Percentiles rank a stretch among this genome's conserved stretches.
Conservation (phyloP, 2,113 vertebrate species). For the Myxocyprinus asiaticus region DNA sequence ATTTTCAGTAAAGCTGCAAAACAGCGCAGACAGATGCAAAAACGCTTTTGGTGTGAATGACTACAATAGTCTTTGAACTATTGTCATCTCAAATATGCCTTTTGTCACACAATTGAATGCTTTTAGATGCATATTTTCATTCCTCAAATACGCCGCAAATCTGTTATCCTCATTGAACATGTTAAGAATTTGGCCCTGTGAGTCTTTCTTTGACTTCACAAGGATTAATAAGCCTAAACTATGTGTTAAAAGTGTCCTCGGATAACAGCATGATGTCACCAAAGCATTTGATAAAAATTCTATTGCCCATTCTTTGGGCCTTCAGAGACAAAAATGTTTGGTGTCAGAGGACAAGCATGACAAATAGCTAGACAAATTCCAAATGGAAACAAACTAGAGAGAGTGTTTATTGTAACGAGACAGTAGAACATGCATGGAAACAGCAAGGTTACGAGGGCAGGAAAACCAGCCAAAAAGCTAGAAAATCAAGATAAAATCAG, state of each 20-base stretch:
- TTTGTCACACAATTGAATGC: slow-evolving; percentile 27
- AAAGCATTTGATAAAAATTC: slow-evolving; percentile 23
- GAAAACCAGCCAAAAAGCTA: background rate
- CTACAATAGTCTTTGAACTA: background rate
- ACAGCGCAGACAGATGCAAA: no score
- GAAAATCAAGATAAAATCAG: background rate
- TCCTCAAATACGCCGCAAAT: slow-evolving; percentile 38
- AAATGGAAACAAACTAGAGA: slow-evolving; percentile 2
- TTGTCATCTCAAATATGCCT: slow-evolving; percentile 28
- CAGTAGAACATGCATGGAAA: slow-evolving; percentile 29
- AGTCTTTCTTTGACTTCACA: slow-evolving; percentile 56
- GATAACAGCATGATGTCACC: slow-evolving; percentile 61
- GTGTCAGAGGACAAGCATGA: slow-evolving; percentile 22
- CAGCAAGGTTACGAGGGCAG: background rate
- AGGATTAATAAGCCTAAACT: slow-evolving; percentile 23
- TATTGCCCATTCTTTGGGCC: slow-evolving; percentile 24
- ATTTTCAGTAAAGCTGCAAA: no score
- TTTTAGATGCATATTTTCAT: background rate
- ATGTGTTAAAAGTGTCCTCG: slow-evolving; percentile 25
- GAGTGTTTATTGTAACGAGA: slow-evolving; percentile 29
- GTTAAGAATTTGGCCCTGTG: slow-evolving; percentile 32
- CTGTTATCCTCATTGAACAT: slow-evolving; percentile 37
- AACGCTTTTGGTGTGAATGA: no score
- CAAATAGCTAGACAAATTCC: slow-evolving; percentile 9
- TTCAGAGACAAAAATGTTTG: slow-evolving; percentile 36